These are phyloP conservation scores for Dicranocentrus wangi DNA, from an alignment of 2,888 invertebrate genomes.

Conservation along the genomic window DNA sequence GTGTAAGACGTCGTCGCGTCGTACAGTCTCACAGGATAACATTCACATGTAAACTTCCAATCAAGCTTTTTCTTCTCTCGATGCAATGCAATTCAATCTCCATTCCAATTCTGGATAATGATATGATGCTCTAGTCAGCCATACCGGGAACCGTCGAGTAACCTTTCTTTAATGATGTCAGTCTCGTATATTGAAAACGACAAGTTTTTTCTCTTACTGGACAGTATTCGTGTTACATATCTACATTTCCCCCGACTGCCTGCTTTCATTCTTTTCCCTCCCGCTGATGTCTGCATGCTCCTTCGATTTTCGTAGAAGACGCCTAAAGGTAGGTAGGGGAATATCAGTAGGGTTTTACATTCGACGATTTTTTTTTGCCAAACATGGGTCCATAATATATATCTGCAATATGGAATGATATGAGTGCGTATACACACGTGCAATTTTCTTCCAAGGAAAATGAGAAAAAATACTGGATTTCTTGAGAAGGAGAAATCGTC, in stretches of 20 bases:
- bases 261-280: neutral
- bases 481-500: neutral
- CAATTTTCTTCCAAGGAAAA: no score
- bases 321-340: neutral
- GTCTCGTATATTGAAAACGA: neutral
- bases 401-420: neutral
- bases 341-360: neutral
- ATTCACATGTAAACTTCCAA: conserved; percentile 52
- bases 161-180: conserved; percentile 17
- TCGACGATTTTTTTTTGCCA: neutral
- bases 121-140: conserved; percentile 17
- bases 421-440: neutral
- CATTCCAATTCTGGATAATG: conserved; percentile 36
- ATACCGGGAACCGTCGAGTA: neutral
- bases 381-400: neutral
- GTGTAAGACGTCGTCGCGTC: neutral
- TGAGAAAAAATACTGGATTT: neutral
- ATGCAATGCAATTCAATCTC: conserved; percentile 43
- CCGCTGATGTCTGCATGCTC: neutral
- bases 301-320: neutral
- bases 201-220: neutral
- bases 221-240: neutral
- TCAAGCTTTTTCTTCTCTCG: conserved; percentile 29
- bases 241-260: neutral
- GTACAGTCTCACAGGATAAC: neutral